Percentiles rank a stretch among this genome's conserved stretches.
Conservation (phyloP, 2,888 invertebrate species). For the Prosopocoilus inquinatus region DNA sequence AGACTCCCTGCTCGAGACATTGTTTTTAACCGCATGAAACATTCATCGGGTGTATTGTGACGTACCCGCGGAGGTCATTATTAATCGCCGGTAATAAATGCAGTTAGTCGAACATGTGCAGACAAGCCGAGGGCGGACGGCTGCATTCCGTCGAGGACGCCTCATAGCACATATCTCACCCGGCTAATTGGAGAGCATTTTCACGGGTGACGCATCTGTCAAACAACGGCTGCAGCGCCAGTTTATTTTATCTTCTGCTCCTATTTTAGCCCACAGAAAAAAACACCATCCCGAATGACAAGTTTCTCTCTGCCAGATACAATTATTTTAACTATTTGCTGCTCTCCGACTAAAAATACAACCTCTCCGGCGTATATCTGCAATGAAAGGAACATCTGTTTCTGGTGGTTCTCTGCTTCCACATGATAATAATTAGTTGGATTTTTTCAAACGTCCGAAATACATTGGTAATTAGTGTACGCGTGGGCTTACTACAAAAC, state of each 20-base stretch:
- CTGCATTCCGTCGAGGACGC: conserved; percentile 32
- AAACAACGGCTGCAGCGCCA: conserved; percentile 42
- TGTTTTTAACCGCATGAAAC: conserved; percentile 48
- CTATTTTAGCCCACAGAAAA: conserved; percentile 28
- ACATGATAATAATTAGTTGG: conserved; percentile 22
- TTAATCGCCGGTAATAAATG: conserved; percentile 40
- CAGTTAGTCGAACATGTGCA: conserved; percentile 36
- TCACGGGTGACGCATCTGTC: conserved; percentile 47
- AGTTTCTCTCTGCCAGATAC: conserved; percentile 34
- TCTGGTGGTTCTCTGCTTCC: conserved; percentile 16
- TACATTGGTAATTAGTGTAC: background rate
- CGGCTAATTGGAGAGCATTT: conserved; percentile 50
- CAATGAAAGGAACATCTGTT: conserved; percentile 19
- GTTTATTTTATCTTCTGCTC: conserved; percentile 38
- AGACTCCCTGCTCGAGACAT: conserved; percentile 45
- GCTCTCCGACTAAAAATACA: conserved; percentile 25
- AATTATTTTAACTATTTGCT: conserved; percentile 44
- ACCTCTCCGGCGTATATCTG: conserved; percentile 11
- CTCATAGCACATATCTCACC: conserved; percentile 43
- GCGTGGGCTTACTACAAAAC: too few relatives aligned
- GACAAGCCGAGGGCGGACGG: conserved; percentile 34
- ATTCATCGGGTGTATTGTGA: conserved; percentile 41
- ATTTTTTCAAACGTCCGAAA: conserved; percentile 7
- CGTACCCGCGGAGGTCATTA: conserved; percentile 36
- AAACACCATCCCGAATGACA: conserved; percentile 32